Evolutionary conservation across 2,888 invertebrate genomes (phyloP).

Genomic region (Digitonthophagus gazella): DNA sequence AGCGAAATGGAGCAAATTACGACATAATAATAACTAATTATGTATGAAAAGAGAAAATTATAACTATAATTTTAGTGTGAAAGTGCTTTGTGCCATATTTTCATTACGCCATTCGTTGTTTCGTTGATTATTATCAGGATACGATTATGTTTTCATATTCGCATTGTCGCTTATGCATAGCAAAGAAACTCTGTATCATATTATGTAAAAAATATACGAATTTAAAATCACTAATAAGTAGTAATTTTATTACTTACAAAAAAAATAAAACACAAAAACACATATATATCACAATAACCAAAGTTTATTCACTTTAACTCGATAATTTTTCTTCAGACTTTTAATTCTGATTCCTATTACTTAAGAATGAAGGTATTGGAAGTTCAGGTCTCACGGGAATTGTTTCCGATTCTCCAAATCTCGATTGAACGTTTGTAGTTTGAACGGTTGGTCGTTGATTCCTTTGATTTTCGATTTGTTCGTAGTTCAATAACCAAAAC

Average conservation of each 20-base stretch:
- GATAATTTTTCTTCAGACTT: too few relatives aligned
- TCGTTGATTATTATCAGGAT: slow-evolving; percentile 41
- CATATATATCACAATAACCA: too few relatives aligned
- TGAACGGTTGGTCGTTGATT: slow-evolving; percentile 34
- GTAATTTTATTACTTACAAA: too few relatives aligned
- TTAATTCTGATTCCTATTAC: too few relatives aligned
- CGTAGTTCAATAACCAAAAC: slow-evolving; percentile 71
- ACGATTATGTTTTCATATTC: slow-evolving; percentile 41
- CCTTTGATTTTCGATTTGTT: slow-evolving; percentile 61
- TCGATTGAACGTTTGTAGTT: slow-evolving; percentile 3
- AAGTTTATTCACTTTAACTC: too few relatives aligned
- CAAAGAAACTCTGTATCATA: slow-evolving; percentile 39
- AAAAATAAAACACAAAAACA: too few relatives aligned
- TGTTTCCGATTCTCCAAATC: slow-evolving; percentile 17
- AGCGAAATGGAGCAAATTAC: slow-evolving; percentile 43
- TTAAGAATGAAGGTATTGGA: slow-evolving; percentile 20
- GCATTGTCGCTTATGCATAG: slow-evolving; percentile 41
- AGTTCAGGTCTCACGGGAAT: slow-evolving; percentile 21
- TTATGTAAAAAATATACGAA: slow-evolving; percentile 36
- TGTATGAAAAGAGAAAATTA: slow-evolving; percentile 43
- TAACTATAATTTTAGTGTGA: slow-evolving; percentile 46
- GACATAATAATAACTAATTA: slow-evolving; percentile 37
- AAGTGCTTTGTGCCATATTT: slow-evolving; percentile 50
- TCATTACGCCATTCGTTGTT: slow-evolving; percentile 46
- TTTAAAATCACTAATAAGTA: too few relatives aligned